Evolutionary conservation across 1,140 invertebrate species (phyloP).

Genomic region (Meloidogyne chitwoodi): DNA sequence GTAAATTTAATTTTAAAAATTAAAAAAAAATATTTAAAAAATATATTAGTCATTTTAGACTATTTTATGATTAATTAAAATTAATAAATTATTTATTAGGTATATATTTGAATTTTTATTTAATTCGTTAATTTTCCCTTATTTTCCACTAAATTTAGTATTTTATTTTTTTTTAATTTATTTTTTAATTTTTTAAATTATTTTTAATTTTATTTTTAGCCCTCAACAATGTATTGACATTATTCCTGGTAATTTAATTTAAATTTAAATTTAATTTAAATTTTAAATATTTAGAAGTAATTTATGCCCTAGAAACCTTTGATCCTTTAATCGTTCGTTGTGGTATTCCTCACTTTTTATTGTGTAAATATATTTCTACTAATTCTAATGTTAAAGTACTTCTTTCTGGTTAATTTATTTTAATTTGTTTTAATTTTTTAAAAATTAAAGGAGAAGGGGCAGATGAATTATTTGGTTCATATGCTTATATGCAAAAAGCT

Average conservation of each 20-base stretch:
- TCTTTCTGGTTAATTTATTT: conserved; percentile 30
- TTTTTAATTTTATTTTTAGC: conserved; percentile 19
- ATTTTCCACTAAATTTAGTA: no score
- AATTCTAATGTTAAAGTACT: conserved; percentile 58
- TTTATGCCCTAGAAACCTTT: conserved; percentile 58
- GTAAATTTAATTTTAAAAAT: no score
- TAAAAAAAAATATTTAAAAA: no score
- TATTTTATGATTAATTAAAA: no score
- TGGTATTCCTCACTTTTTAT: conserved; percentile 55
- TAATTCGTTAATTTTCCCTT: no score
- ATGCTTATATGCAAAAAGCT: conserved; percentile 57
- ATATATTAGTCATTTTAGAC: no score
- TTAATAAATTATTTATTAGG: no score
- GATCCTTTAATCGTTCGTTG: conserved; percentile 58
- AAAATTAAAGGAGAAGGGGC: conserved; percentile 50
- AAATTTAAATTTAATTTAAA: background rate
- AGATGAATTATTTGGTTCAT: conserved; percentile 59
- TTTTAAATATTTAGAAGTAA: conserved; percentile 44
- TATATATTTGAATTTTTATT: no score
- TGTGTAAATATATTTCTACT: conserved; percentile 54
- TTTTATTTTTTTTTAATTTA: no score
- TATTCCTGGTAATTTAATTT: conserved; percentile 51
- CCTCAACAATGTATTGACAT: conserved; percentile 52
- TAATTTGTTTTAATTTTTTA: conserved; percentile 9
- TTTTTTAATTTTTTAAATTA: background rate